Percentiles rank a stretch among this genome's conserved stretches.
Conservation (phyloP, 2,888 invertebrate species). For the Drosophila peninsularis region DNA sequence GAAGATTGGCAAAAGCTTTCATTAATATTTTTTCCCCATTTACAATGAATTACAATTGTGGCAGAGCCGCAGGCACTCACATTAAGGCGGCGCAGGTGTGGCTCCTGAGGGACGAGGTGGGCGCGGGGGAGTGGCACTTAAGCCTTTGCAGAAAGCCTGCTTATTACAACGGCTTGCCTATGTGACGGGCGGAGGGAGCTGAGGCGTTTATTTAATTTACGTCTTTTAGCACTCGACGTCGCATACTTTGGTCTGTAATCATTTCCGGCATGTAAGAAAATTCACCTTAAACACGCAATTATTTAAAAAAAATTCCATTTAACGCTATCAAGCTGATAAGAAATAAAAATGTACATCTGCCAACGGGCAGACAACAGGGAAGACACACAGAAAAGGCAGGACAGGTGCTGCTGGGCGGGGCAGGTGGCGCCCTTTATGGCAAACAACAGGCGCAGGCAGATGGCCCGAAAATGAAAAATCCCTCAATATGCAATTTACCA, state of each 20-base stretch:
- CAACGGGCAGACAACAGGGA: conserved; percentile 24
- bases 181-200: conserved; percentile 4
- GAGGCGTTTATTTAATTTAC: conserved; percentile 34
- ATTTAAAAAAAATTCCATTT: conserved; percentile 67
- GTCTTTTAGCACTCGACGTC: conserved; percentile 18
- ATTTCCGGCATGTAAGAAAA: conserved; percentile 48
- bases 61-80: conserved; percentile 34
- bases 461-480: conserved; percentile 60
- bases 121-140: conserved; percentile 35
- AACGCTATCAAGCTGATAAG: conserved; percentile 71
- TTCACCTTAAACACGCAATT: conserved; percentile 72
- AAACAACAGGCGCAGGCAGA: conserved; percentile 53
- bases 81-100: conserved; percentile 23
- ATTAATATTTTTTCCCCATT: conserved; percentile 40
- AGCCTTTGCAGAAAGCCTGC: conserved; percentile 50
- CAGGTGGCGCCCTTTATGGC: conserved; percentile 42
- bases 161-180: conserved; percentile 18
- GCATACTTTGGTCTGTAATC: conserved; percentile 49
- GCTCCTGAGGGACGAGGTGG: background rate
- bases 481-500: conserved; percentile 80
- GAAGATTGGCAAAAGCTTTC: conserved; percentile 29
- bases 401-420: conserved; percentile 18
- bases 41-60: conserved; percentile 41
- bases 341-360: conserved; percentile 51
- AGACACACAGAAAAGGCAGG: background rate